Evolutionary conservation across 2,113 vertebrate genomes (phyloP).

Genomic region (Ptychochromis oligacanthus): DNA sequence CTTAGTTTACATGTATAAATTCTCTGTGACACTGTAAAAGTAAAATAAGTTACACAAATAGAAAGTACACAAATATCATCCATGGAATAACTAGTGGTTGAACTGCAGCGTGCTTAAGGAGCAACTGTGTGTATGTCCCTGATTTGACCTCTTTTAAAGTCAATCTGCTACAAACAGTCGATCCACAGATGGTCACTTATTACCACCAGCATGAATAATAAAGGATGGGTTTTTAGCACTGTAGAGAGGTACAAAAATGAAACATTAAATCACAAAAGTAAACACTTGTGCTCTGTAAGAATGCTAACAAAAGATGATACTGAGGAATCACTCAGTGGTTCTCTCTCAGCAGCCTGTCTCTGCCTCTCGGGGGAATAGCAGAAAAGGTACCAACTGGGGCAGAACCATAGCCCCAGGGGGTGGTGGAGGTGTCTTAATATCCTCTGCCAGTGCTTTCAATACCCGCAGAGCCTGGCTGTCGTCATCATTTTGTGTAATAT

Average conservation of each 20-base stretch:
- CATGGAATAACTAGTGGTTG: constrained; percentile 13
- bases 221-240: constrained; percentile 20
- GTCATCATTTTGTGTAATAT: constrained; percentile 22
- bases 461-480: constrained; percentile 15
- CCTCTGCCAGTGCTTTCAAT: constrained; percentile 34
- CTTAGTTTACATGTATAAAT: background rate
- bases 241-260: background rate
- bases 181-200: constrained; percentile 38
- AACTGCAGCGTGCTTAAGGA: constrained; percentile 17
- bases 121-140: constrained; percentile 4
- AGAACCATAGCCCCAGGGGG: background rate
- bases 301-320: background rate
- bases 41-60: too few species aligned
- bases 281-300: background rate
- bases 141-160: constrained; percentile 40
- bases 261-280: constrained; percentile 10
- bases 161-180: constrained; percentile 31
- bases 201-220: constrained; percentile 42
- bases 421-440: constrained; percentile 32
- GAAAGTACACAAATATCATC: constrained; percentile 9
- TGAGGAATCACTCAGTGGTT: background rate
- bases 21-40: too few species aligned
- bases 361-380: constrained; percentile 11
- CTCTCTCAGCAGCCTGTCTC: background rate
- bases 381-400: background rate